Conservation (phyloP, 2,113 vertebrate genomes). For the Rostratula benghalensis region DNA sequence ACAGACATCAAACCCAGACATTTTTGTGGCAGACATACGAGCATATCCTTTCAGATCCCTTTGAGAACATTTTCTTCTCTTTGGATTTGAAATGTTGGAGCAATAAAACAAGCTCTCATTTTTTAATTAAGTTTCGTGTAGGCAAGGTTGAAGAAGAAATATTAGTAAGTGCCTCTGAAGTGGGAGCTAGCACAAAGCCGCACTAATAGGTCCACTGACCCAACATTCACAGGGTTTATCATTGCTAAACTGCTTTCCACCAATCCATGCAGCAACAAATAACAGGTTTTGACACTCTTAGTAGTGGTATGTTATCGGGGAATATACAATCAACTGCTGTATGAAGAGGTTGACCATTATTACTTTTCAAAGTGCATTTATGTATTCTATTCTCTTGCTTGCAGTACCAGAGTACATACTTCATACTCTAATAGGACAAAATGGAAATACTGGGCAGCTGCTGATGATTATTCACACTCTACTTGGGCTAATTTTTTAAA, state of each 20-base stretch:
- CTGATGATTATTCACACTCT: neutral
- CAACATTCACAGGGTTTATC: neutral
- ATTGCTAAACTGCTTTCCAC: neutral
- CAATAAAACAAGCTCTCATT: neutral
- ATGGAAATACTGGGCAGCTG: neutral
- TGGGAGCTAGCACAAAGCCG: neutral
- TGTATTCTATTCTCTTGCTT: neutral
- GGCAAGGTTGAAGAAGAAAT: neutral
- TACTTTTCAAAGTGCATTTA: neutral
- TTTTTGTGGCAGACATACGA: neutral
- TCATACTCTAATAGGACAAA: neutral
- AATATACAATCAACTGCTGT: neutral
- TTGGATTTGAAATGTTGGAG: neutral
- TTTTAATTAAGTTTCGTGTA: conserved; percentile 9
- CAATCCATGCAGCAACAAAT: neutral
- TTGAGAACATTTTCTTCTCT: neutral
- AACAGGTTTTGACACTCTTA: neutral
- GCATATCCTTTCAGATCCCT: neutral
- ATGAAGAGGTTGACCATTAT: neutral
- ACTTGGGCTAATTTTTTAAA: neutral
- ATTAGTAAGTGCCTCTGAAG: neutral
- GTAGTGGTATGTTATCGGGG: neutral
- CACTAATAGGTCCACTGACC: neutral
- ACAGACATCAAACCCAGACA: conserved; percentile 16
- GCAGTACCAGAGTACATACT: neutral